Conservation (phyloP, 2,888 invertebrate species). For the Drosophila austrosaltans region DNA sequence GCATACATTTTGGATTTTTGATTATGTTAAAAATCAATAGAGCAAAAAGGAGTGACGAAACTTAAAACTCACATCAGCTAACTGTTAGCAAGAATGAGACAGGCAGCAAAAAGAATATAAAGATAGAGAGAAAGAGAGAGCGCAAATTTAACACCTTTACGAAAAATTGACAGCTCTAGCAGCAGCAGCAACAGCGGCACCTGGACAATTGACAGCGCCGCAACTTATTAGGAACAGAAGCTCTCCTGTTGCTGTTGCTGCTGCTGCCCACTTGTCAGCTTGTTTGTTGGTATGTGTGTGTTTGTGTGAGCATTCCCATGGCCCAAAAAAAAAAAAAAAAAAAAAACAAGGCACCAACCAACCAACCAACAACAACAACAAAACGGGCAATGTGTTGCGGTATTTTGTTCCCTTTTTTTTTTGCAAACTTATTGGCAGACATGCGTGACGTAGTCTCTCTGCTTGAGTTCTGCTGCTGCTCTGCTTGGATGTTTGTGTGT, state of each 20-base stretch:
- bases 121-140: conserved; percentile 20
- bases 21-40: conserved; percentile 83
- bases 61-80: conserved; percentile 24
- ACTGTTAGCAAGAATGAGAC: conserved; percentile 13
- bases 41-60: conserved; percentile 77
- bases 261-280: conserved; percentile 45
- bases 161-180: conserved; percentile 47
- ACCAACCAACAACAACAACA: conserved; percentile 47
- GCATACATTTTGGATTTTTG: conserved; percentile 74
- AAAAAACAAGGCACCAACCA: conserved; percentile 25
- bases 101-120: conserved; percentile 13
- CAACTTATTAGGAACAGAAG: conserved; percentile 33
- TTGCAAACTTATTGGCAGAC: conserved; percentile 77
- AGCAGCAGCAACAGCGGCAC: background rate
- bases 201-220: conserved; percentile 36
- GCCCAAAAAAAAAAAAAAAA: conserved; percentile 47
- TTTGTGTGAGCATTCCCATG: conserved; percentile 64
- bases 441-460: conserved; percentile 54
- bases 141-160: conserved; percentile 57
- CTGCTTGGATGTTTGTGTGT: conserved; percentile 47
- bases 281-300: conserved; percentile 40
- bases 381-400: conserved; percentile 74
- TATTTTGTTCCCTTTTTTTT: conserved; percentile 65
- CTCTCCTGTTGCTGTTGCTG: conserved; percentile 32
- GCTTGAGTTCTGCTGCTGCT: conserved; percentile 25